Conservation (phyloP, 2,888 invertebrate genomes). For the Sacculina carcini region DNA sequence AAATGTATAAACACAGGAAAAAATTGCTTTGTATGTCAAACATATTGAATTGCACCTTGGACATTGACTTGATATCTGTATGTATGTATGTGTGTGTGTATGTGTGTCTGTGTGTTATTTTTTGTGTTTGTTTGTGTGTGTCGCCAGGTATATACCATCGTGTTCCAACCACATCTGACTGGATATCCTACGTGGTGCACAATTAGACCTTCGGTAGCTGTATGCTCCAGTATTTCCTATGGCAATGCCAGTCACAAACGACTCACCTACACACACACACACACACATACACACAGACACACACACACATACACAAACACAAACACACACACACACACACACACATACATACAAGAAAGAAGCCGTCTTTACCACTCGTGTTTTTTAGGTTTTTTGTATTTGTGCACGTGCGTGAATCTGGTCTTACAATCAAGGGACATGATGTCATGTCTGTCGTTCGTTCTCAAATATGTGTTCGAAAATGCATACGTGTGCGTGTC, state of each 20-base stretch:
- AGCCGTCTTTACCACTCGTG: neutral
- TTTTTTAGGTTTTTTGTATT: too few relatives aligned
- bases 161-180: conserved; percentile 75
- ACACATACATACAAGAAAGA: neutral
- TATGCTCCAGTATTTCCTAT: neutral
- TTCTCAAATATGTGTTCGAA: neutral
- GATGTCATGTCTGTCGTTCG: too few relatives aligned
- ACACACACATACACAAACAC: neutral
- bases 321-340: neutral
- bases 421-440: too few relatives aligned
- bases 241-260: neutral
- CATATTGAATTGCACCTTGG: too few relatives aligned
- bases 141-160: conserved; percentile 45
- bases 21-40: too few relatives aligned
- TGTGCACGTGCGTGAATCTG: too few relatives aligned
- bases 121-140: neutral
- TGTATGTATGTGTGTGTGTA: neutral
- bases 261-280: neutral
- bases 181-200: conserved; percentile 36
- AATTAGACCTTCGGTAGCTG: neutral
- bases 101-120: neutral
- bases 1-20: too few relatives aligned
- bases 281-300: neutral
- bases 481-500: neutral
- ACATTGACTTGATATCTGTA: neutral